Conservation (phyloP, 2,888 invertebrate genomes). For the Calliphora vomitoria region DNA sequence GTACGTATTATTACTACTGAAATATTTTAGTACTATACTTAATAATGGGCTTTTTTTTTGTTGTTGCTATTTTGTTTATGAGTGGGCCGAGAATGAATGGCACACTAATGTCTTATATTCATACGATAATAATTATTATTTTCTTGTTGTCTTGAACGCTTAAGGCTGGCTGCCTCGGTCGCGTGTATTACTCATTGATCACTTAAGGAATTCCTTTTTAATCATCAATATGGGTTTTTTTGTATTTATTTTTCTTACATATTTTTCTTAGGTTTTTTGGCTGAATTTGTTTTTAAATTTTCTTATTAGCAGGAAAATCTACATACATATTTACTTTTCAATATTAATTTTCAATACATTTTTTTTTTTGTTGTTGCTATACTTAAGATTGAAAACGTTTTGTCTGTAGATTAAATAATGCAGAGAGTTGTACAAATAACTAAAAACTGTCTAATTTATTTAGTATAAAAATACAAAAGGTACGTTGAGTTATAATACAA, state of each 20-base stretch:
- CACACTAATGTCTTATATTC: constrained; percentile 53
- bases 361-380: not conserved
- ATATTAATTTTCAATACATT: not conserved
- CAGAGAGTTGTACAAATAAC: constrained; percentile 6
- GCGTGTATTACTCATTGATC: constrained; percentile 68
- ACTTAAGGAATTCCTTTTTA: constrained; percentile 69
- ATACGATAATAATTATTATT: constrained; percentile 30
- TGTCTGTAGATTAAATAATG: constrained; percentile 27
- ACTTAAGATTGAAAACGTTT: not conserved
- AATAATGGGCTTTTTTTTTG: constrained; percentile 49
- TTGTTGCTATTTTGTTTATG: constrained; percentile 44
- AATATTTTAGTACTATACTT: constrained; percentile 30
- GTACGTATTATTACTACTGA: constrained; percentile 4
- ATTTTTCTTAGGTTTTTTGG: not conserved
- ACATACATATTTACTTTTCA: too few relatives aligned
- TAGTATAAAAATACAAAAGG: constrained; percentile 39
- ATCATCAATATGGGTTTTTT: constrained; percentile 39
- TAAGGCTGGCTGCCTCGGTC: not conserved
- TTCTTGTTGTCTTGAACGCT: constrained; percentile 15
- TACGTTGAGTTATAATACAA: constrained; percentile 32
- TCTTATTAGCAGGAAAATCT: too few relatives aligned
- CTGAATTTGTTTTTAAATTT: not conserved
- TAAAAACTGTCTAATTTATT: constrained; percentile 10
- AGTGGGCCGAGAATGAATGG: constrained; percentile 63
- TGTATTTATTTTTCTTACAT: constrained; percentile 11